Base-by-base conservation (phyloP, 2,113 vertebrate species). In the Helogale parvula region DNA sequence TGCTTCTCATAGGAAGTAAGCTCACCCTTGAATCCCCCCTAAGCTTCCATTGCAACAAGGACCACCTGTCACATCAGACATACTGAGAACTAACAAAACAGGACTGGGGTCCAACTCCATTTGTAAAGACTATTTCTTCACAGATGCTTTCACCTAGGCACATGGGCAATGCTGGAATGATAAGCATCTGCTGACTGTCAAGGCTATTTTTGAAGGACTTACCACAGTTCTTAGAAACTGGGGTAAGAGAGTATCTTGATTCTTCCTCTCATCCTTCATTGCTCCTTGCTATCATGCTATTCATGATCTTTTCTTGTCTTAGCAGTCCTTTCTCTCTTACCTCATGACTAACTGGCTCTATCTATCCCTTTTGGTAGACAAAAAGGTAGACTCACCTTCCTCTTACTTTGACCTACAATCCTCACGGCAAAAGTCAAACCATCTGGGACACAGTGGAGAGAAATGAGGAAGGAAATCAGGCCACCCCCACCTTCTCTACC, bases 401-500 rank as follows among this genome's bases (percentile, higher is more conserved):
- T 97, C 47, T 88, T 85, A 35, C 57, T 54, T 29, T 76, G 50
- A 76, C 41, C 65, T 79, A 88, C 33, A 88, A 52, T 95, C 45
- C 31, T 94, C 35, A 69, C n/a, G 35, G n/a, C 50, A 93, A 91
- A 97, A 81, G 38, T 54, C 45, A 93, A 93, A 88, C 81, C 88
- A 16, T 21, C 7, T 27, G 12, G 38, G 38, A 87, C 94, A 23
- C 50, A 54, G 21, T 31, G 1, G 19, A 93, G 27, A 47, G 21
- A 65, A 82, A 77, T 50, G 52, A 88, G 27, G 5, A 79, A 10
- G 52, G 33, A 96, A 90, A 68, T 3, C 12, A 13, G 33, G 7
- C 38, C 4, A 33, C 13, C 33, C 13, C 29, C 3, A 31, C 8
- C n/a, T 80, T 92, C 60, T 81, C 79, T 66, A 72, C 68, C 72